phyloP scores from a whole-genome alignment of 2,797 vertebrate species.

The Acanthis flammea region DNA sequence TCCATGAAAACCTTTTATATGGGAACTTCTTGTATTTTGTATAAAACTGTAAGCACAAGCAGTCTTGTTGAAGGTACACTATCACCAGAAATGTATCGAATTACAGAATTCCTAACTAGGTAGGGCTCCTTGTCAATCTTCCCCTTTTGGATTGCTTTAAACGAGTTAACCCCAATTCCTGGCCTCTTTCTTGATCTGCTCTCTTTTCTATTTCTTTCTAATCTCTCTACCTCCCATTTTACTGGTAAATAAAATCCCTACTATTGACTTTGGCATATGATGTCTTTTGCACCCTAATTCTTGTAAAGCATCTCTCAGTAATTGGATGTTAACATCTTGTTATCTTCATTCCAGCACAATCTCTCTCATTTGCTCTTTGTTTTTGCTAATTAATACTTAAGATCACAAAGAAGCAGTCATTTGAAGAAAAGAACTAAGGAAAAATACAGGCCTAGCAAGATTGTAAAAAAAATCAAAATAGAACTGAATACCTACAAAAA shows the following conservation, averaged over 20 bases:
- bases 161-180: background rate
- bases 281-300: background rate
- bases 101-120: background rate
- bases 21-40: background rate
- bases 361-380: background rate
- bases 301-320: background rate
- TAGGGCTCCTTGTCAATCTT: background rate
- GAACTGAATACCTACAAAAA: background rate
- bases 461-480: background rate
- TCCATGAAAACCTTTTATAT: background rate
- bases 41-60: background rate
- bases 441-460: background rate
- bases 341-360: background rate
- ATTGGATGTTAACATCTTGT: background rate
- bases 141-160: background rate
- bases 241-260: background rate
- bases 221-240: background rate
- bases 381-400: background rate
- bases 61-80: background rate
- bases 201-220: background rate
- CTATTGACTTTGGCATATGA: background rate
- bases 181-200: background rate
- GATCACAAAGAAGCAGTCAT: background rate
- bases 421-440: background rate
- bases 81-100: rapidly evolving